These are phyloP conservation scores for Limnothrissa miodon DNA, from an alignment of 2,113 vertebrate species.

Conservation along the genomic window DNA sequence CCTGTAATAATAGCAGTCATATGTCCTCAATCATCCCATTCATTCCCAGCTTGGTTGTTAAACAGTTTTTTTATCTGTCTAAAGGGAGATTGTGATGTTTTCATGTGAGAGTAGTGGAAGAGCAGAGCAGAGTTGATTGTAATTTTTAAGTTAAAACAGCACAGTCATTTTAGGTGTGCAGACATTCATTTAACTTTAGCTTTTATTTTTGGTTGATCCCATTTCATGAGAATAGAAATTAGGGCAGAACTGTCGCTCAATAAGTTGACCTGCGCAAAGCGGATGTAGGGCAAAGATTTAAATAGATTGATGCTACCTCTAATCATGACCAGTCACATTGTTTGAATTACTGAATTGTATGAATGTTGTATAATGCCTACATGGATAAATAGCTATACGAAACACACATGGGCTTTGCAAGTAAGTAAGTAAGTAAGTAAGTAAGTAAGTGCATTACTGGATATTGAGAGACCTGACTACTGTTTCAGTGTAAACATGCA, in stretches of 20 bases:
- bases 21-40: not conserved
- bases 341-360: not conserved
- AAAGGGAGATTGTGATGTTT: not conserved
- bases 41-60: not conserved
- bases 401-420: not conserved
- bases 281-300: slow-evolving; percentile 52
- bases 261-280: slow-evolving; percentile 44
- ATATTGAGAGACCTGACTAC: not conserved
- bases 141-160: slow-evolving; percentile 24
- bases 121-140: slow-evolving; percentile 19
- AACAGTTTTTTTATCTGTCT: not conserved
- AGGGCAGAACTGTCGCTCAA: slow-evolving; percentile 50
- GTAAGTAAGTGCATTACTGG: too few species aligned
- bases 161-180: slow-evolving; percentile 27
- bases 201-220: slow-evolving; percentile 53
- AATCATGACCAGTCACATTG: not conserved
- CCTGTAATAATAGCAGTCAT: not conserved
- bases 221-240: slow-evolving; percentile 58
- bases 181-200: slow-evolving; percentile 42
- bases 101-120: not conserved
- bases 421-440: too few species aligned
- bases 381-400: not conserved
- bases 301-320: slow-evolving; percentile 47
- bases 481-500: not conserved
- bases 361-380: not conserved